Conservation (phyloP, 2,888 invertebrate species). For the Hyalella azteca region DNA sequence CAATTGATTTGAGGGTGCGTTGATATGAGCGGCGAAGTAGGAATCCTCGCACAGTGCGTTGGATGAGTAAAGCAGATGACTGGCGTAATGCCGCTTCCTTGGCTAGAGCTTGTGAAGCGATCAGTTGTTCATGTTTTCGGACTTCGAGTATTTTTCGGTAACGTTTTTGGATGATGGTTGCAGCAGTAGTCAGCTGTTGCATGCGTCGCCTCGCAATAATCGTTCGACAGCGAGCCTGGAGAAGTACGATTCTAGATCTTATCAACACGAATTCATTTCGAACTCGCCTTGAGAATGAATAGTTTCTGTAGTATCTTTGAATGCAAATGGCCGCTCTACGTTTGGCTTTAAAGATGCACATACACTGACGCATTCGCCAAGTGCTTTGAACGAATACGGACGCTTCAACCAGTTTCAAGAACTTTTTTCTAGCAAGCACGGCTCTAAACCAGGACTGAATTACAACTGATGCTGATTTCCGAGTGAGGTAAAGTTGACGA, state of each 20-base stretch:
- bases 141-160: not conserved
- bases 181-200: not conserved
- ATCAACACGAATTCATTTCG: not conserved
- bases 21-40: not conserved
- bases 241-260: not conserved
- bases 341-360: not conserved
- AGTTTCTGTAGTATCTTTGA: conserved; percentile 28
- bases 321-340: not conserved
- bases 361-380: conserved; percentile 38
- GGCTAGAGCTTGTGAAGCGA: not conserved
- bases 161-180: not conserved
- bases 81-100: not conserved
- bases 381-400: conserved; percentile 41
- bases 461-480: conserved; percentile 42
- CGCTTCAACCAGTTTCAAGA: conserved; percentile 41
- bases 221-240: not conserved
- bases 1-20: not conserved
- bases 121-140: not conserved
- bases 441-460: conserved; percentile 38
- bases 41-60: not conserved
- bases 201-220: not conserved
- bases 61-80: not conserved
- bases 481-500: conserved; percentile 32
- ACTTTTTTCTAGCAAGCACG: not conserved
- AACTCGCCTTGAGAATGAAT: not conserved